These are phyloP conservation scores for Alligator mississippiensis DNA, from an alignment of 2,113 vertebrate species.

Conservation along the genomic window DNA sequence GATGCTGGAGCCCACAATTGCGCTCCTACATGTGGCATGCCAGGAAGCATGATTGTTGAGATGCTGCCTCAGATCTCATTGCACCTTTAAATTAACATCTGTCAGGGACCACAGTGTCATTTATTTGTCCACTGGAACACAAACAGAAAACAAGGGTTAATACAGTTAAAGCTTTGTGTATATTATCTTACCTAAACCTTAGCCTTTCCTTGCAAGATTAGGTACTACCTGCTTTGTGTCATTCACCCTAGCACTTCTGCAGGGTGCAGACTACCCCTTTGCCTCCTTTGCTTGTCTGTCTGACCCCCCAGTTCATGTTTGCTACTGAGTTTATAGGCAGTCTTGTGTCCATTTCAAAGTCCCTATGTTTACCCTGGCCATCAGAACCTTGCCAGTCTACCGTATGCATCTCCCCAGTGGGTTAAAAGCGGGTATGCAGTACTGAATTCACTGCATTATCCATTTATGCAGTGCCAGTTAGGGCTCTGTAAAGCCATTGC, in stretches of 20 bases:
- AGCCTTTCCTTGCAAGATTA: not conserved
- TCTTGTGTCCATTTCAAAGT: not conserved
- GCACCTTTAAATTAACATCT: too few relatives aligned
- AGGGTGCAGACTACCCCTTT: not conserved
- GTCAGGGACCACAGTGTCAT: not conserved
- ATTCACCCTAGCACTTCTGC: not conserved
- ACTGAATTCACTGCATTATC: not conserved
- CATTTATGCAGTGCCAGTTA: not conserved
- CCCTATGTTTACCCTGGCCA: not conserved
- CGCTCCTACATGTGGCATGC: too few relatives aligned
- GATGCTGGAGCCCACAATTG: too few relatives aligned
- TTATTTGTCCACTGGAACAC: not conserved
- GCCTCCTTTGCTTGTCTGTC: not conserved
- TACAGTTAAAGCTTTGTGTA: not conserved
- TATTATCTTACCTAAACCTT: not conserved
- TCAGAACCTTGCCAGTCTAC: not conserved
- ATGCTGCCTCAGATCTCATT: too few relatives aligned
- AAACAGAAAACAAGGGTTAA: not conserved
- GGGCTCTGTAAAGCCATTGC: not conserved
- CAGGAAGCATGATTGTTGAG: too few relatives aligned
- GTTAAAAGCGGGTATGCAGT: too few relatives aligned
- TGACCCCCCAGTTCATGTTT: not conserved
- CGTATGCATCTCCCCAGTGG: too few relatives aligned
- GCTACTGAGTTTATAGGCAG: too few relatives aligned
- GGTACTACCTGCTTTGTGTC: not conserved